Conservation (phyloP, 2,888 invertebrate genomes). For the Trilocha varians region DNA sequence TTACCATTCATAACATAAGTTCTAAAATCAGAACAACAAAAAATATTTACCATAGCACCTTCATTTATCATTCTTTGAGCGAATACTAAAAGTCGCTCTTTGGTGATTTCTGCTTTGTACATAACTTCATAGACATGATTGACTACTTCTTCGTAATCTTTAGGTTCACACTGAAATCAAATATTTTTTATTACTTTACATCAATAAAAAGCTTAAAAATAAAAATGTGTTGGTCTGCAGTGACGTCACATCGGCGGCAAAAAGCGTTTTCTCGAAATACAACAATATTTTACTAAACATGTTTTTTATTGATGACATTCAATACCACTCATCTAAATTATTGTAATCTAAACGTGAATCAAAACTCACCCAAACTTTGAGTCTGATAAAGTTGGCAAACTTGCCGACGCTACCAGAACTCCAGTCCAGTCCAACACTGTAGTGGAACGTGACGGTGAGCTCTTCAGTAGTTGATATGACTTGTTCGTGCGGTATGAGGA, state of each 20-base stretch:
- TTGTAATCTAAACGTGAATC: neutral
- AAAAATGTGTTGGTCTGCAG: no score
- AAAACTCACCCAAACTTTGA: slow-evolving; percentile 76
- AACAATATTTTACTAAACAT: no score
- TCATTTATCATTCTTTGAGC: slow-evolving; percentile 88
- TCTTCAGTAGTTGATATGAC: slow-evolving; percentile 85
- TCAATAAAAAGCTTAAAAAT: no score
- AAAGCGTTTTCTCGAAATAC: no score
- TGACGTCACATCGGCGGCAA: no score
- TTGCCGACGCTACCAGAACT: slow-evolving; percentile 79
- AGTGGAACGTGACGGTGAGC: slow-evolving; percentile 78
- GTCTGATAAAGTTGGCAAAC: slow-evolving; percentile 78
- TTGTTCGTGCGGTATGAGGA: slow-evolving; percentile 76
- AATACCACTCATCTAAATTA: no score
- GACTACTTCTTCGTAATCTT: slow-evolving; percentile 82
- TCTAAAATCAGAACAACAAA: no score
- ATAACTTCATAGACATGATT: slow-evolving; percentile 85
- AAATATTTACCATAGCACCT: slow-evolving; percentile 79
- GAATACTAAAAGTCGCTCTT: slow-evolving; percentile 83
- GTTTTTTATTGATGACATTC: no score
- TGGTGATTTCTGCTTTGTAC: slow-evolving; percentile 79
- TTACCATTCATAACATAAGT: neutral
- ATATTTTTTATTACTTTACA: neutral
- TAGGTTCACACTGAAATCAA: slow-evolving; percentile 77
- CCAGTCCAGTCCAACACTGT: slow-evolving; percentile 77